Evolutionary conservation across 2,797 vertebrate species (phyloP), one percentile per base, ranked within the genome.

Genomic region (Myripristis jacobus): DNA sequence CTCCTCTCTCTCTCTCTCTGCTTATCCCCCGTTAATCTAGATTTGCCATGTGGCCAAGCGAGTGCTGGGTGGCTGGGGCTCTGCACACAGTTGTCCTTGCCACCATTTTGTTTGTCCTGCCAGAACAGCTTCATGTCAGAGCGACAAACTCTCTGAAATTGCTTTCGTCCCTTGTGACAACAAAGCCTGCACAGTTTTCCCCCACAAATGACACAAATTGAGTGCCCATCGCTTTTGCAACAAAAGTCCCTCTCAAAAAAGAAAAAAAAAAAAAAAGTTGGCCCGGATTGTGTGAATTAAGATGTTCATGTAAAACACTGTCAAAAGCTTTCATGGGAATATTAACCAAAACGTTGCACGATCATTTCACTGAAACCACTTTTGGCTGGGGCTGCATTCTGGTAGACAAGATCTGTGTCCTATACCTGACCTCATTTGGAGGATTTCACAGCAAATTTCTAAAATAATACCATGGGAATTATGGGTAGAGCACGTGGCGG

Each of bases 1-100:
- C 58, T 34, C 73, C 53, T 60, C 58, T 51, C 43, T 48, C 16
- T n/a, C 54, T 16, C 41, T 22, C 4, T 6, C 29, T 41, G 75
- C 72, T 91, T 87, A 89, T 90, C 86, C 80, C 60, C 77, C 68
- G 79, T 82, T 93, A 93, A 93, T 93, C 92, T 92, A 86, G 86
- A 90, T 91, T 92, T 90, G 85, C 87, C 85, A 88, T 89, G 89
- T 88, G 90, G 86, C 88, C 75, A 73, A 85, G 70, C 86, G 82
- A 50, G 75, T 46, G 73, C 81, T 62, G 87, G 84, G 83, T 72
- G 77, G 80, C 77, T 52, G 43, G 68, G 66, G 81, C 79, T 90
- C 84, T 87, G 82, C 75, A 73, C 77, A 71, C 76, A 77, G 71
- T 87, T 73, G 83, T 82, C 82, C 83, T 86, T 84, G 82, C 83